A percentile compares a stretch with the other conserved stretches of the same genome.
These are phyloP conservation scores for Pollimyrus isidori DNA, from an alignment of 2,113 vertebrate species.

Conservation along the genomic window DNA sequence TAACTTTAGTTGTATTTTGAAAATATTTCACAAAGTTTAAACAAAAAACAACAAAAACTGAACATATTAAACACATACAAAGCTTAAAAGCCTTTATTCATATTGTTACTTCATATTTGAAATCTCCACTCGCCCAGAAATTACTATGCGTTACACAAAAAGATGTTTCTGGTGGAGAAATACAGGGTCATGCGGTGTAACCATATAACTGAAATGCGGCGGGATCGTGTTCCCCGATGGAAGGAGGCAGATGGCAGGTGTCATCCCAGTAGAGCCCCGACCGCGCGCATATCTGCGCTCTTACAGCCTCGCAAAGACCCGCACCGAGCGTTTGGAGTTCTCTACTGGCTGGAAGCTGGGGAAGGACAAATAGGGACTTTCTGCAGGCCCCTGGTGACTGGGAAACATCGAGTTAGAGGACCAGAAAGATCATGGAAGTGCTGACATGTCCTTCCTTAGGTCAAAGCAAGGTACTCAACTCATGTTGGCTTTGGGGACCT, in stretches of 20 bases:
- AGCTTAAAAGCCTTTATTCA: conserved; percentile 4
- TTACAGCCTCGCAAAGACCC: neutral
- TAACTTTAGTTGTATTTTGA: neutral
- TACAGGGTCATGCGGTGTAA: neutral
- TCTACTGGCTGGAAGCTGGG: neutral
- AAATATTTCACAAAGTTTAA: neutral
- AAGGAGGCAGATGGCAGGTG: neutral
- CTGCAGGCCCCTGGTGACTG: neutral
- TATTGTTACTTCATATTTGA: neutral
- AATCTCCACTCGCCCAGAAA: neutral
- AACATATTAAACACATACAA: neutral
- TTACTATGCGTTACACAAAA: neutral
- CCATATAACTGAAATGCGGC: neutral
- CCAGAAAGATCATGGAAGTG: neutral
- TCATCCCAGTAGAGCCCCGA: neutral
- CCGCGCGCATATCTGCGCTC: neutral
- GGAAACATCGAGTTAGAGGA: neutral
- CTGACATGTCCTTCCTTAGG: neutral
- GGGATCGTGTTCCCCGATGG: neutral
- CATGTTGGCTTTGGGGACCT: neutral
- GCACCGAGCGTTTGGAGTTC: neutral
- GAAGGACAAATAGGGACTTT: neutral
- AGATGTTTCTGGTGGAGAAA: neutral
- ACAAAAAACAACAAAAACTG: too few relatives aligned
- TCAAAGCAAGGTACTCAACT: neutral